phyloP scores from a whole-genome alignment of 1,140 invertebrate genomes.

The Drosophila kanapiae region DNA sequence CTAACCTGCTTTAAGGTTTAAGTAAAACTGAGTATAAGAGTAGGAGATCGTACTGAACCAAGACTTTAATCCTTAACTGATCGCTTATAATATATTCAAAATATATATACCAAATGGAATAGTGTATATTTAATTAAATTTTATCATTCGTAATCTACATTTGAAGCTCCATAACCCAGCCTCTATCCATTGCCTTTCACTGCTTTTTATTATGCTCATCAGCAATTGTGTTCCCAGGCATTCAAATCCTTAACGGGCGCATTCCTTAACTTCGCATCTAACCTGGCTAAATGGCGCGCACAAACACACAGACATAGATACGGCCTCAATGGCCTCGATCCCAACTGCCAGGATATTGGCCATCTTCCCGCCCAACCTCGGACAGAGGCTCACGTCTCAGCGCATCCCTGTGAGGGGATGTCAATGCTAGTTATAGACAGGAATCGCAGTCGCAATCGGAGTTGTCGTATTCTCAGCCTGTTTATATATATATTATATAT shows the following conservation, averaged over 20 bases:
- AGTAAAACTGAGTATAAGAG: neutral
- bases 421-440: slow-evolving; percentile 61
- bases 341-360: slow-evolving; percentile 46
- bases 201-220: slow-evolving; percentile 28
- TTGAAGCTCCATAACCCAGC: too few species aligned
- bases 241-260: slow-evolving; percentile 34
- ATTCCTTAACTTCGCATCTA: slow-evolving; percentile 51
- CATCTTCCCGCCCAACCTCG: neutral
- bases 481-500: slow-evolving; percentile 40
- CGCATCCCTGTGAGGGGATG: slow-evolving; percentile 14
- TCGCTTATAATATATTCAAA: too few species aligned
- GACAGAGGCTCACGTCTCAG: slow-evolving; percentile 49
- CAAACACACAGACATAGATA: slow-evolving; percentile 4
- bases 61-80: too few species aligned
- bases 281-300: slow-evolving; percentile 25
- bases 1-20: neutral
- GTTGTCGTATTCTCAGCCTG: slow-evolving; percentile 40
- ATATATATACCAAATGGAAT: too few species aligned
- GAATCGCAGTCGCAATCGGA: slow-evolving; percentile 49
- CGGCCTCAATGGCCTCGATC: slow-evolving; percentile 33
- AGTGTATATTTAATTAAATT: too few species aligned
- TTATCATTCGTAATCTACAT: too few species aligned
- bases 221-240: slow-evolving; percentile 31
- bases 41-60: too few species aligned
- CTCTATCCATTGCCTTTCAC: neutral